A percentile compares a stretch with the other conserved stretches of the same genome.
phyloP scores from a whole-genome alignment of 2,888 invertebrate genomes.

The Cataglyphis altisquamis region DNA sequence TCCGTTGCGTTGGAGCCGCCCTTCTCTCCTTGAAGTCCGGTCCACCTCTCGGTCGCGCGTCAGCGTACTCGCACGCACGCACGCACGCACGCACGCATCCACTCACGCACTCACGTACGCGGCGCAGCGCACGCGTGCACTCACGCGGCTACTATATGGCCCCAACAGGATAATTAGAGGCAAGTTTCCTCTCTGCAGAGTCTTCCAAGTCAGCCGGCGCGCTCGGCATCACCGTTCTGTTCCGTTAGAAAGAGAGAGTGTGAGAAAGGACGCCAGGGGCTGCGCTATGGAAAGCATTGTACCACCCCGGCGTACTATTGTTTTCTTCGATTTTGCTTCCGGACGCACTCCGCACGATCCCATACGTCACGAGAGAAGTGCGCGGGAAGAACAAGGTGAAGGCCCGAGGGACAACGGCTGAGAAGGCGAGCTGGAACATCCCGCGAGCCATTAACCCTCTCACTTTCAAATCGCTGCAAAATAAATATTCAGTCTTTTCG shows the following conservation, averaged over 20 bases:
- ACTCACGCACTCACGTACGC: not conserved
- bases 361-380: not conserved
- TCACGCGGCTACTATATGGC: conserved; percentile 54
- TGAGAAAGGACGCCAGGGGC: conserved; percentile 51
- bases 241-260: conserved; percentile 62
- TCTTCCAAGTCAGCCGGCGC: conserved; percentile 48
- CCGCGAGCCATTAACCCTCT: conserved; percentile 19
- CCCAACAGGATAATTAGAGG: conserved; percentile 78
- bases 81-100: conserved; percentile 26
- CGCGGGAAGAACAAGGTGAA: conserved; percentile 5
- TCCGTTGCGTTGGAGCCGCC: conserved; percentile 75
- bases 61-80: conserved; percentile 41
- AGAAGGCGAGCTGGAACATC: conserved; percentile 28
- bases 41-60: conserved; percentile 62
- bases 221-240: conserved; percentile 36
- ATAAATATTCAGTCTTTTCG: not conserved
- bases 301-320: conserved; percentile 41
- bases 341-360: conserved; percentile 6
- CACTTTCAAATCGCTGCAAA: not conserved
- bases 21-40: conserved; percentile 60
- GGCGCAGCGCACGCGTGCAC: conserved; percentile 30
- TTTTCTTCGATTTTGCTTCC: conserved; percentile 54
- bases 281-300: conserved; percentile 30
- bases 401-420: conserved; percentile 23
- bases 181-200: conserved; percentile 68